phyloP scores from a whole-genome alignment of 2,113 vertebrate genomes.

The Plecturocebus donacophilus region DNA sequence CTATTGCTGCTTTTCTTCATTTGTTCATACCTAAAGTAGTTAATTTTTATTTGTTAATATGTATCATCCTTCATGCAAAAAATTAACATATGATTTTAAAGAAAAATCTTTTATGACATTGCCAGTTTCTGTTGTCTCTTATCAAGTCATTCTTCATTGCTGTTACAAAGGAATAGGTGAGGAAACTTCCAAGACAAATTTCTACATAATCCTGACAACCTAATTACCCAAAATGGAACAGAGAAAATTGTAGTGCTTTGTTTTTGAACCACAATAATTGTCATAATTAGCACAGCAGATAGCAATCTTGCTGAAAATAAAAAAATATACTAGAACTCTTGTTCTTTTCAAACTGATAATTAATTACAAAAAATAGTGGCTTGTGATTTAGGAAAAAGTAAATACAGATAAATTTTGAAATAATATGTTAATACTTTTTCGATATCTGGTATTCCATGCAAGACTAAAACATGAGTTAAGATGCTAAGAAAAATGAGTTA shows the following conservation, averaged over 20 bases:
- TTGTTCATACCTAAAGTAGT: not conserved
- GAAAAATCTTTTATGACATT: not conserved
- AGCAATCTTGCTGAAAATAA: not conserved
- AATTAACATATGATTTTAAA: not conserved
- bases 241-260: not conserved
- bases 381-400: not conserved
- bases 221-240: not conserved
- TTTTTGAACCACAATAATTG: not conserved
- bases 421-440: not conserved
- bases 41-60: not conserved
- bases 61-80: not conserved
- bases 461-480: not conserved
- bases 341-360: not conserved
- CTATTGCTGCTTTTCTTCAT: not conserved
- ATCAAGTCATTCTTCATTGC: not conserved
- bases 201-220: not conserved
- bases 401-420: not conserved
- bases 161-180: not conserved
- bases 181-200: not conserved
- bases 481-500: not conserved
- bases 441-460: not conserved
- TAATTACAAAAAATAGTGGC: not conserved
- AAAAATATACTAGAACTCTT: not conserved
- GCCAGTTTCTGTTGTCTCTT: not conserved
- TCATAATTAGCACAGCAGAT: not conserved